These are phyloP conservation scores for Zenarchopterus dispar DNA, from an alignment of 2,797 vertebrate species.

Conservation along the genomic window DNA sequence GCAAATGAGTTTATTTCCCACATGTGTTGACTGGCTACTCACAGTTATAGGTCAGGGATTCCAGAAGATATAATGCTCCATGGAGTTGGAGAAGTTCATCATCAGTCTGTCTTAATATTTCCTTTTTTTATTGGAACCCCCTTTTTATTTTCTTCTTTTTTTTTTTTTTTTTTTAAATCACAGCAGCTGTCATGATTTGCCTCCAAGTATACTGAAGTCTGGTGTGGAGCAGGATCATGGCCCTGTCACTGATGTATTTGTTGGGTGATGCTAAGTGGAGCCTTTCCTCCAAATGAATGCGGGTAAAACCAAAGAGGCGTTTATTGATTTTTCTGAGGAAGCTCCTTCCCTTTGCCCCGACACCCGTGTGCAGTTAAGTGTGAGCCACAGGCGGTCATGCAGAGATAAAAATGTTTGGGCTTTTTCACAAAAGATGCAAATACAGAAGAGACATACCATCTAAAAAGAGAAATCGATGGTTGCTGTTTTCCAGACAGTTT, in stretches of 20 bases:
- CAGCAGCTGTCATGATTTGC: not conserved
- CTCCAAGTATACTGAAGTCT: not conserved
- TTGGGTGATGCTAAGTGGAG: constrained; percentile 18
- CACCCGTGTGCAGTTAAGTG: not conserved
- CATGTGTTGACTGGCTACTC: not conserved
- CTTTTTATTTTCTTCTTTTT: not conserved
- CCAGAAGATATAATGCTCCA: not conserved
- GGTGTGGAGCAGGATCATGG: not conserved
- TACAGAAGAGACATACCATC: not conserved
- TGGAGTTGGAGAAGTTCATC: not conserved
- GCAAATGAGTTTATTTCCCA: constrained; percentile 5
- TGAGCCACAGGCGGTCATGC: not conserved
- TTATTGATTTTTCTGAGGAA: constrained; percentile 19
- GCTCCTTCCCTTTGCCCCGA: not conserved
- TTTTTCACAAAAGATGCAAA: not conserved
- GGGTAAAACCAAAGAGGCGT: constrained; percentile 7
- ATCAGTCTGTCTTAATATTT: constrained; percentile 1
- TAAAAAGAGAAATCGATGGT: no score
- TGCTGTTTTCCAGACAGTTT: no score
- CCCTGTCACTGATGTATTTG: constrained; percentile 4
- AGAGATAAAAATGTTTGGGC: not conserved
- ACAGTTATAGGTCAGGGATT: constrained; percentile 8
- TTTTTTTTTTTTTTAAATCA: not conserved
- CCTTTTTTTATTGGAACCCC: not conserved
- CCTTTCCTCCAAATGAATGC: constrained; percentile 12